These are phyloP conservation scores for Aphyosemion australe DNA, from an alignment of 2,113 vertebrate genomes.

Conservation along the genomic window DNA sequence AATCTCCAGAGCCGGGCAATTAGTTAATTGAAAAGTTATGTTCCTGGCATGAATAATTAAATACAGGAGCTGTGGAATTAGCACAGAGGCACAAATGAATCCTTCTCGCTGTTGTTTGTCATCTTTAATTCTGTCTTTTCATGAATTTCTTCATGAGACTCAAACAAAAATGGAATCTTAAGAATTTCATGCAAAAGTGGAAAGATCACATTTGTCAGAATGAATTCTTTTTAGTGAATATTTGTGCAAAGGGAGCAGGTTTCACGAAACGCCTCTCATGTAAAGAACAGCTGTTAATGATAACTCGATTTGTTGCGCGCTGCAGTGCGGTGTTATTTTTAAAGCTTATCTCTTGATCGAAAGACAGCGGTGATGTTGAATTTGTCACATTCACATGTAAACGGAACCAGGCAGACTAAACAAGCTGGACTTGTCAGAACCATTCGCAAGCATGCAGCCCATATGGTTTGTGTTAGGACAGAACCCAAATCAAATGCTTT, in stretches of 20 bases:
- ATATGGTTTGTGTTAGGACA: constrained; percentile 60
- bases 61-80: constrained; percentile 53
- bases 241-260: not conserved
- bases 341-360: constrained; percentile 53
- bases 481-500: constrained; percentile 30
- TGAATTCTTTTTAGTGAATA: not conserved
- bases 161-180: not conserved
- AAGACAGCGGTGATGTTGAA: constrained; percentile 62
- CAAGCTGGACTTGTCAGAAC: constrained; percentile 62
- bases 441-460: constrained; percentile 43
- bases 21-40: constrained; percentile 79
- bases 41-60: constrained; percentile 74
- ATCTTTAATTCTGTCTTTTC: not conserved
- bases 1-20: constrained; percentile 68
- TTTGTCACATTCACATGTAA: constrained; percentile 73
- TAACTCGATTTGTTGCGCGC: constrained; percentile 52
- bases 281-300: constrained; percentile 32
- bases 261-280: not conserved
- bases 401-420: constrained; percentile 71
- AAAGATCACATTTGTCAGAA: not conserved
- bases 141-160: constrained; percentile 1
- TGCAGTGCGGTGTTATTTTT: constrained; percentile 63
- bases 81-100: constrained; percentile 44
- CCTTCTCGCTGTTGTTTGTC: not conserved
- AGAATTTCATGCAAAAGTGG: not conserved